Percentiles rank a stretch among this genome's conserved stretches.
Conservation (phyloP, 2,888 invertebrate genomes). For the Rhamnusium bicolor region DNA sequence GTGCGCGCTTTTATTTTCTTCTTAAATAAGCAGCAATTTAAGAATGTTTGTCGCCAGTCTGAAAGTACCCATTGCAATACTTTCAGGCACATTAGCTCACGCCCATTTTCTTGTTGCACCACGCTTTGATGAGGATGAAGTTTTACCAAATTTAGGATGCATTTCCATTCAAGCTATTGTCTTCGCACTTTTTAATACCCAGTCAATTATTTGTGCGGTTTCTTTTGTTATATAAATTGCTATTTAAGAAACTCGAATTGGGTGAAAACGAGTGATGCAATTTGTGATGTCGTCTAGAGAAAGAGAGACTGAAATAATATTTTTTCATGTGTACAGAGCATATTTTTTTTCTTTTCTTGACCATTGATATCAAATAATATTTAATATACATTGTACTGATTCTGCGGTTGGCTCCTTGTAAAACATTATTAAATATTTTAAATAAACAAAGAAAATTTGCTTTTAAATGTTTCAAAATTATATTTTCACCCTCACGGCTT, state of each 20-base stretch:
- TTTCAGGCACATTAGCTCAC: not conserved
- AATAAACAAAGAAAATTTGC: no score
- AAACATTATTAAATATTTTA: no score
- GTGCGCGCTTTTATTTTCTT: no score
- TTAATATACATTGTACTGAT: no score
- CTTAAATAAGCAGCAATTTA: not conserved
- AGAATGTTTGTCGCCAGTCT: not conserved
- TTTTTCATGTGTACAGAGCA: not conserved
- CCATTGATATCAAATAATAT: no score
- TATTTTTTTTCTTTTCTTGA: no score
- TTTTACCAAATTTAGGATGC: constrained; percentile 26
- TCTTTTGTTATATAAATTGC: not conserved
- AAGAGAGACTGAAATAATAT: not conserved
- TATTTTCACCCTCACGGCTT: no score
- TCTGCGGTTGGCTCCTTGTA: no score
- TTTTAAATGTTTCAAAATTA: no score
- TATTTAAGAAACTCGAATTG: not conserved
- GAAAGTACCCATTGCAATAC: no score
- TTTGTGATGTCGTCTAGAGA: not conserved
- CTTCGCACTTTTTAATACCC: constrained; percentile 27
- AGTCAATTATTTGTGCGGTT: constrained; percentile 9
- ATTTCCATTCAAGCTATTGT: constrained; percentile 24
- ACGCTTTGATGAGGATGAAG: constrained; percentile 20
- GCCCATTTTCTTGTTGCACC: constrained; percentile 7
- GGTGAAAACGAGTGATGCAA: not conserved